Base-by-base conservation (phyloP, 2,113 vertebrate species). In the Rhodinocichla rosea region DNA sequence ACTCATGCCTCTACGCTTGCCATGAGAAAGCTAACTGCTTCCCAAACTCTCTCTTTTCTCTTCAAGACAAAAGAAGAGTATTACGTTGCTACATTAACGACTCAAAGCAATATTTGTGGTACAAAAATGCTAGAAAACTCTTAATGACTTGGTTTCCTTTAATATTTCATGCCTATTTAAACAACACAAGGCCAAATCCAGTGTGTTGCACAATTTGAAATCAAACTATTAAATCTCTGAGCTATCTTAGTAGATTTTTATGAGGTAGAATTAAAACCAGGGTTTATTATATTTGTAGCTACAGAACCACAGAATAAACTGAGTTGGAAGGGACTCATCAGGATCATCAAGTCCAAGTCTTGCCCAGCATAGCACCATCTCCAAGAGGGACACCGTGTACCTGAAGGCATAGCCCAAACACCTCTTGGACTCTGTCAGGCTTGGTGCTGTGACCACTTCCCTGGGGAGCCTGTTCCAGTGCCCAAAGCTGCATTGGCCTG, bases 321-420 rank as follows among this genome's bases (percentile, higher is more conserved):
- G 18, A 60, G 7, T 11, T 60, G 28, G 18, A 78, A 45, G 19
- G 18, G 3, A 33, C 4, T 3, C 5, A 45, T 33, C 8, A 45
- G 39, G 39, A n/a, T 33, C 55, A 33, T 15, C 0, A 0, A 45
- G 19, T 33, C 13, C n/a, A n/a, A 15, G 19, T 62, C 47, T 23
- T 78, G 33, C 27, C 47, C 28, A 60, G 15, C 15, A n/a, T 12
- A 28, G 28, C 15, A 39, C 23, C 1, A 16, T 33, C 27, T n/a
- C 27, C 23, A 30, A 53, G 39, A 53, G 9, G 33, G 12, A 45
- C 13, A 39, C 7, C 12, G 9, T 2, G 8, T 39, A 24, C 28
- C 26, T 19, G 33, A 45, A 28, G 20, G 27, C 14, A 15, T 3
- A 37, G 37, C 27, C 3, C 37, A 69, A 69, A 19, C 8, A 37